These are phyloP conservation scores for Montifringilla adamsi DNA, from an alignment of 2,113 vertebrate species.

Conservation along the genomic window DNA sequence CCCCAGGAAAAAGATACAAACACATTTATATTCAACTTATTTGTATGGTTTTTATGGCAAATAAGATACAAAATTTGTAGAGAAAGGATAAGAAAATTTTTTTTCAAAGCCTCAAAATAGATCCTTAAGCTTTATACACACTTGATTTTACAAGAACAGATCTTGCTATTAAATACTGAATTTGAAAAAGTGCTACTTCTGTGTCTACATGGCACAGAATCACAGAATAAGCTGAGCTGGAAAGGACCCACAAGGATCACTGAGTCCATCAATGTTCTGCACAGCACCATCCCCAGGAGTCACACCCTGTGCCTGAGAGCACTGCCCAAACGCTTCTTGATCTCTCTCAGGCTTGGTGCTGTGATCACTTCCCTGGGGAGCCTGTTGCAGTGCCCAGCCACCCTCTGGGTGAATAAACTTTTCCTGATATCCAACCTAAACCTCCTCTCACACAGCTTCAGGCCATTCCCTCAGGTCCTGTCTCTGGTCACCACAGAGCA, in stretches of 20 bases:
- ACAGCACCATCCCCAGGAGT: not conserved
- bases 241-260: not conserved
- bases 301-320: not conserved
- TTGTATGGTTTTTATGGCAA: not conserved
- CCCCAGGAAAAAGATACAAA: not conserved
- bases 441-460: too few species aligned
- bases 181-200: not conserved
- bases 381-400: not conserved
- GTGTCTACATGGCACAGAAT: not conserved
- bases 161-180: not conserved
- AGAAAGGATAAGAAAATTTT: not conserved
- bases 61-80: not conserved
- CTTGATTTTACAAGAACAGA: not conserved
- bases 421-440: too few species aligned
- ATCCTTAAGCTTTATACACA: not conserved
- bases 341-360: not conserved
- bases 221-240: not conserved
- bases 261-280: not conserved
- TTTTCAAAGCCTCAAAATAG: not conserved
- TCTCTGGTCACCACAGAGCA: too few species aligned
- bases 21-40: not conserved
- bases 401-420: too few species aligned
- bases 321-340: not conserved
- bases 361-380: fast-evolving
- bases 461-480: too few species aligned